Conservation (phyloP, 2,888 invertebrate genomes). For the Caenorhabditis becei region DNA sequence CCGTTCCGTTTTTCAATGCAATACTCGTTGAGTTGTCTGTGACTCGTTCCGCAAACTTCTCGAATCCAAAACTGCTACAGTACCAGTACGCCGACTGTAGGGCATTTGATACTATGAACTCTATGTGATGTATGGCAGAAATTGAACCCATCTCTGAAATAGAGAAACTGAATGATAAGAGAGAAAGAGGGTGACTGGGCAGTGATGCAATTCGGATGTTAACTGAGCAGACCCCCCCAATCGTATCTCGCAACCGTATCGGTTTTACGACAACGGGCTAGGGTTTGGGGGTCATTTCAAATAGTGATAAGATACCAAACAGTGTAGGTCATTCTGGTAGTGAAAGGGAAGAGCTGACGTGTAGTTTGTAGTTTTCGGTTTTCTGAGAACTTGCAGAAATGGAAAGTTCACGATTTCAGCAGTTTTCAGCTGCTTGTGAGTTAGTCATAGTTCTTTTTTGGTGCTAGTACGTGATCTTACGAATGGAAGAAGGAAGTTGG, state of each 20-base stretch:
- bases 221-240: constrained; percentile 16
- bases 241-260: constrained; percentile 17
- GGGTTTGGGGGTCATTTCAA: constrained; percentile 43
- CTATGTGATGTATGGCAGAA: constrained; percentile 72
- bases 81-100: constrained; percentile 79
- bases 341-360: neutral
- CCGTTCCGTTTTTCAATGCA: constrained; percentile 75
- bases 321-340: constrained; percentile 7
- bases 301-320: constrained; percentile 29
- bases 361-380: neutral
- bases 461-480: neutral
- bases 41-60: constrained; percentile 71
- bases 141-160: constrained; percentile 47
- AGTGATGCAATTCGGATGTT: constrained; percentile 15
- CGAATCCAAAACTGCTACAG: constrained; percentile 77
- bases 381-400: neutral
- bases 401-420: neutral
- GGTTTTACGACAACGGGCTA: constrained; percentile 12
- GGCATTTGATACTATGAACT: constrained; percentile 77
- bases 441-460: neutral
- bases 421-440: neutral
- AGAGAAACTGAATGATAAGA: neutral
- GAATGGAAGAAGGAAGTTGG: too few relatives aligned
- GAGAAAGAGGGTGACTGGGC: neutral
- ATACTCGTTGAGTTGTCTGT: constrained; percentile 61